Percentiles rank a stretch among this genome's conserved stretches.
These are phyloP conservation scores for Phylloscopus trochiloides DNA, from an alignment of 2,113 vertebrate genomes.

Conservation along the genomic window DNA sequence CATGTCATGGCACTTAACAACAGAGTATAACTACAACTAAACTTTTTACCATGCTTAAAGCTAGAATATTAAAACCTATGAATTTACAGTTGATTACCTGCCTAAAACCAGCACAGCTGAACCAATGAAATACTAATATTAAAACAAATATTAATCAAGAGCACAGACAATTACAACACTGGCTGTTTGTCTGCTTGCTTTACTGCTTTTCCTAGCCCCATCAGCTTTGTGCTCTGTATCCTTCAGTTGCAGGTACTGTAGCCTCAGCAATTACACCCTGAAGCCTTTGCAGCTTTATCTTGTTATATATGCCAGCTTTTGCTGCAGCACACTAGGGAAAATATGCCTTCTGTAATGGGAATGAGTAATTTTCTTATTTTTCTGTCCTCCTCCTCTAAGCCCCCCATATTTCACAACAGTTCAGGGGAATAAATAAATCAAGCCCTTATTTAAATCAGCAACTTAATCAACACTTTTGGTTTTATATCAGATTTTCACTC, in stretches of 20 bases:
- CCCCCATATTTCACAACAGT: neutral
- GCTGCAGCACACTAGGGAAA: neutral
- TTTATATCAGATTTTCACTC: neutral
- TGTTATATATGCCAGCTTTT: neutral
- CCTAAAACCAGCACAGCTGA: neutral
- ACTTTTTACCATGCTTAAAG: neutral
- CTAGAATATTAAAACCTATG: neutral
- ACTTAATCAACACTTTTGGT: neutral
- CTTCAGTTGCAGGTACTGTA: neutral
- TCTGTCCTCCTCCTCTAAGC: neutral
- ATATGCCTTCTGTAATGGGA: neutral
- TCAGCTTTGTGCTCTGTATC: neutral
- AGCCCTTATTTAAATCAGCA: neutral
- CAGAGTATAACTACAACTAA: neutral
- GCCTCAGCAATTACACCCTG: neutral
- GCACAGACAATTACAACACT: neutral
- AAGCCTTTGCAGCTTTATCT: neutral
- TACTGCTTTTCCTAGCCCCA: neutral
- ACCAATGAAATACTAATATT: neutral
- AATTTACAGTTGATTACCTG: neutral
- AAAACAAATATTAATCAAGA: neutral
- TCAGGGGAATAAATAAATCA: neutral
- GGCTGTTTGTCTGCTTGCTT: neutral
- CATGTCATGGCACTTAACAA: neutral
- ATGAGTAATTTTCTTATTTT: neutral